Evolutionary conservation across 2,113 vertebrate genomes (phyloP), one percentile per base, ranked within the genome.

Genomic region (Pimephales promelas): DNA sequence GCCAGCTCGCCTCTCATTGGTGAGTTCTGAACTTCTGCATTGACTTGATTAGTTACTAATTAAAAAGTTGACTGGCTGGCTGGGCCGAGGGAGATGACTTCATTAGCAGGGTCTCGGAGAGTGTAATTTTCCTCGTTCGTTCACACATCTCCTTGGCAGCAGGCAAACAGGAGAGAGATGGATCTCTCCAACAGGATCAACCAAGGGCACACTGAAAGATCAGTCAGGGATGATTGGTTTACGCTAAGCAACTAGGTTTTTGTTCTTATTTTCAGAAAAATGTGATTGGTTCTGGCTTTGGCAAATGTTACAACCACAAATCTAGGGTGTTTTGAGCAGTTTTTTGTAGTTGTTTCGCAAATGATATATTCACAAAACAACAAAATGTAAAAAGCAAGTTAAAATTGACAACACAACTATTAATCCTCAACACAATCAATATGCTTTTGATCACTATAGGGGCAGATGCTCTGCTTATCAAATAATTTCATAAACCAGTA

Each of bases 31-130:
- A 28, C 28, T 28, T 28, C 28, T 95, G 91, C 96, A 96, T 97
- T 97, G 97, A 97, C 96, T 94, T 96, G 96, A 97, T 97, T 97
- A 97, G 94, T 94, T 93, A 93, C 94, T 96, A 97, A 97, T 98
- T 97, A 97, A 97, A 95, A 96, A 94, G 90, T 90, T 88, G 94
- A 93, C 93, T 93, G 92, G 92, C 93, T 93, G 95, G 94, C 92
- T 93, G 92, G 93, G 93, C 94, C 90, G 89, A 88, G 91, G 93
- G 92, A 94, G 93, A 95, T 89, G 88, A 87, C 92, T 95, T 93
- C 92, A 94, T 95, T 95, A 95, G 90, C 91, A 86, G 92, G 94
- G 96, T 97, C 96, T 96, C 95, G 95, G 94, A 92, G 94, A 95
- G 94, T 96, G 93, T 97, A 95, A 97, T 98, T 96, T 95, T 92